Conservation (phyloP, 2,888 invertebrate genomes). For the Spicauda simplicius region DNA sequence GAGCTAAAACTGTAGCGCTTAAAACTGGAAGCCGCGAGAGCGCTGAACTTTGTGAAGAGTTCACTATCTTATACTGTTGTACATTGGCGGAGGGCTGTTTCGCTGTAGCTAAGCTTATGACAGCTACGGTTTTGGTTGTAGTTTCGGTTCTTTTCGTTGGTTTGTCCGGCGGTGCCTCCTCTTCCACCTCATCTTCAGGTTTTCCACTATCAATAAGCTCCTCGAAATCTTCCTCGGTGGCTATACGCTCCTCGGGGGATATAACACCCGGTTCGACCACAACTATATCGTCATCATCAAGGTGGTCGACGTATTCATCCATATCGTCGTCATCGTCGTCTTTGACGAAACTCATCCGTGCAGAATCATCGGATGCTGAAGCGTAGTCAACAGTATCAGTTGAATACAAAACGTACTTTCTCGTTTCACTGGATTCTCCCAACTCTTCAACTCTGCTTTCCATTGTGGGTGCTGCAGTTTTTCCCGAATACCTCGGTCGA, state of each 20-base stretch:
- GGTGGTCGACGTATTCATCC: slow-evolving; percentile 64
- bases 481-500: slow-evolving; percentile 70
- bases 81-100: slow-evolving; percentile 68
- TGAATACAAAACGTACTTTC: slow-evolving; percentile 87
- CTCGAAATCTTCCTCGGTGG: slow-evolving; percentile 88
- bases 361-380: slow-evolving; percentile 83
- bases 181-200: slow-evolving; percentile 78
- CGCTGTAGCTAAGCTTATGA: slow-evolving; percentile 77
- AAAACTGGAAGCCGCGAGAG: slow-evolving; percentile 71
- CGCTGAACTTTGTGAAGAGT: slow-evolving; percentile 57
- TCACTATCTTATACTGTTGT: slow-evolving; percentile 78
- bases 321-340: slow-evolving; percentile 71
- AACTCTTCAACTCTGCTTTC: slow-evolving; percentile 47
- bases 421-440: slow-evolving; percentile 79
- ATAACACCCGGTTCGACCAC: slow-evolving; percentile 85
- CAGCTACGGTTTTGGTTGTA: slow-evolving; percentile 81
- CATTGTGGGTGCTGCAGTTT: slow-evolving; percentile 56
- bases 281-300: slow-evolving; percentile 86
- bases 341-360: slow-evolving; percentile 61
- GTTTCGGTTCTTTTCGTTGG: slow-evolving; percentile 80
- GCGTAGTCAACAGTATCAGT: slow-evolving; percentile 86
- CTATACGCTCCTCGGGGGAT: slow-evolving; percentile 86
- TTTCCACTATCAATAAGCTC: slow-evolving; percentile 87
- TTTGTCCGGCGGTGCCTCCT: slow-evolving; percentile 61
- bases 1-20: slow-evolving; percentile 65